phyloP scores from a whole-genome alignment of 1,140 invertebrate genomes.

The Rhopalosiphum maidis region DNA sequence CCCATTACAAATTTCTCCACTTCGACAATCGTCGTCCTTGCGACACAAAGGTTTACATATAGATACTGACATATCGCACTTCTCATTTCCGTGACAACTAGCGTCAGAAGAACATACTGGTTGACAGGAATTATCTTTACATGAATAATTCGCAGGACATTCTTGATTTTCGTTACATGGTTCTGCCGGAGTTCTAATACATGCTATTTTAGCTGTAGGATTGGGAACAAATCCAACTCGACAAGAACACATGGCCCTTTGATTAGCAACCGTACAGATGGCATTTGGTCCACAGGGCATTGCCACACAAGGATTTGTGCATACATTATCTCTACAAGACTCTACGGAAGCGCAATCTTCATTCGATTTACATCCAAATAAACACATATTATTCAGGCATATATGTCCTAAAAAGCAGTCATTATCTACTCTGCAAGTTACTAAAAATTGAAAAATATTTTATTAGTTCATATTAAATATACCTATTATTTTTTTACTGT shows the following conservation, averaged over 20 bases:
- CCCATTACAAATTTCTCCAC: conserved; percentile 83
- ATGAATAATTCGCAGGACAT: conserved; percentile 73
- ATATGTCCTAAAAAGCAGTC: conserved; percentile 91
- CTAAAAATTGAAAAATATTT: conserved; percentile 62
- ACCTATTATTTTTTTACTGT: background rate
- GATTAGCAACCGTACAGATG: conserved; percentile 78
- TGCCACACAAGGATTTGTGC: conserved; percentile 77
- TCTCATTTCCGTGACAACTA: conserved; percentile 82
- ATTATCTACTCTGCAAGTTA: conserved; percentile 87
- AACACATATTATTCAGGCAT: conserved; percentile 82
- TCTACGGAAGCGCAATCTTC: conserved; percentile 85
- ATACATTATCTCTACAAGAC: conserved; percentile 79
- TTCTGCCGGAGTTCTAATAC: conserved; percentile 66
- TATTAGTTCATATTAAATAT: conserved; percentile 6
- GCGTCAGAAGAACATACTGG: conserved; percentile 77
- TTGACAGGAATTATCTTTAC: conserved; percentile 75
- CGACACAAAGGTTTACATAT: conserved; percentile 77
- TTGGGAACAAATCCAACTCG: conserved; percentile 66
- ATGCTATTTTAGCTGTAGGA: conserved; percentile 67
- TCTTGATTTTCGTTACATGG: conserved; percentile 74
- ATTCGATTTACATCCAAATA: conserved; percentile 83
- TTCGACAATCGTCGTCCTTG: conserved; percentile 79
- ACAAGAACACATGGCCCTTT: conserved; percentile 83
- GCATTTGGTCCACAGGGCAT: conserved; percentile 86
- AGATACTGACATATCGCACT: conserved; percentile 63